A percentile compares a stretch with the other conserved stretches of the same genome.
phyloP scores from a whole-genome alignment of 1,140 invertebrate species.

The Monochamus saltuarius region DNA sequence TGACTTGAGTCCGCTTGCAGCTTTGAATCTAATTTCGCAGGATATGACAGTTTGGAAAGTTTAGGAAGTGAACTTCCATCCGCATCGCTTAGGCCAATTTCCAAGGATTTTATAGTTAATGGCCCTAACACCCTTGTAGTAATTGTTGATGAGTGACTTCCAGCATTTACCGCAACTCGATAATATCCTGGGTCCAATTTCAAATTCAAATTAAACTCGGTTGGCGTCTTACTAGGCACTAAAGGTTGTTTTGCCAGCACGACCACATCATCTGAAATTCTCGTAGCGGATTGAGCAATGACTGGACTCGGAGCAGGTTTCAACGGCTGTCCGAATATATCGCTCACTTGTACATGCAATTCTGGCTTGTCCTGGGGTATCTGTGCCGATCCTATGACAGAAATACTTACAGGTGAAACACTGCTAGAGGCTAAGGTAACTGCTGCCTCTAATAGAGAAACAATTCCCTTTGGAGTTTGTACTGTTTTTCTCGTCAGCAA shows the following conservation, averaged over 20 bases:
- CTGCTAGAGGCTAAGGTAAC: constrained; percentile 49
- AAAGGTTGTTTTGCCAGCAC: constrained; percentile 67
- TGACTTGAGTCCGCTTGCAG: constrained; percentile 87
- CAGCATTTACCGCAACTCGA: constrained; percentile 74
- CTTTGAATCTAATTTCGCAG: constrained; percentile 66
- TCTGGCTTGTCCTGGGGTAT: constrained; percentile 70
- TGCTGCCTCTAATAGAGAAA: constrained; percentile 78
- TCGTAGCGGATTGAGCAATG: constrained; percentile 72
- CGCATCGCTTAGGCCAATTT: constrained; percentile 87
- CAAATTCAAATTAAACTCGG: constrained; percentile 78
- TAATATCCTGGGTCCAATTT: constrained; percentile 84
- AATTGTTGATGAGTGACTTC: constrained; percentile 65
- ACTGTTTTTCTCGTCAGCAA: constrained; percentile 87
- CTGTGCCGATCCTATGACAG: constrained; percentile 70
- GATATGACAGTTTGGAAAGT: constrained; percentile 72
- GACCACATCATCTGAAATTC: constrained; percentile 72
- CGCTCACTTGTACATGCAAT: constrained; percentile 75
- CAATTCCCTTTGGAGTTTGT: constrained; percentile 79
- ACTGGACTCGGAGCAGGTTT: constrained; percentile 64
- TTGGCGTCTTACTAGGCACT: constrained; percentile 56
- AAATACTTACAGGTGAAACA: constrained; percentile 62
- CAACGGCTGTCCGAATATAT: constrained; percentile 80
- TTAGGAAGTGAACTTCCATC: constrained; percentile 83
- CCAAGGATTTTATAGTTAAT: constrained; percentile 74
- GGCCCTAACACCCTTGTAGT: constrained; percentile 72